phyloP scores from a whole-genome alignment of 1,140 invertebrate genomes.

The Zelostemma sp. region DNA sequence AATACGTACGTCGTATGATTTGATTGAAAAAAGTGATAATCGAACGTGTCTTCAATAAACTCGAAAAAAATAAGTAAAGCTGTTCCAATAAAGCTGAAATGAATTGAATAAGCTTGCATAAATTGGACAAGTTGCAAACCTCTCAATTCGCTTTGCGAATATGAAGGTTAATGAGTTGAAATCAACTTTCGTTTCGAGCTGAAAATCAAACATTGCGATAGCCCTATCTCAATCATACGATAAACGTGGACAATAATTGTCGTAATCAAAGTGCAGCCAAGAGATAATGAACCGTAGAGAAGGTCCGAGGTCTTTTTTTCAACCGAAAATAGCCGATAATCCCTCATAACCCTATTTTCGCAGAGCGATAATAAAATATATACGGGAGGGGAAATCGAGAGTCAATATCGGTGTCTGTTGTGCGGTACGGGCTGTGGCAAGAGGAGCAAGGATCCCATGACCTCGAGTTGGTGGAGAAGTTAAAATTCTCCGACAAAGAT shows the following conservation, averaged over 20 bases:
- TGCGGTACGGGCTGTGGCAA: neutral
- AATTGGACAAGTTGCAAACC: slow-evolving; percentile 2
- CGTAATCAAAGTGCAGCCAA: no score
- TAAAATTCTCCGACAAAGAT: slow-evolving; percentile 31
- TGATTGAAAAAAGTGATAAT: no score
- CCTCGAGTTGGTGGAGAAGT: slow-evolving; percentile 17
- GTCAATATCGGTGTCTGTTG: neutral
- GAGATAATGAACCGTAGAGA: no score
- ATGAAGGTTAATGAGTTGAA: slow-evolving; percentile 1
- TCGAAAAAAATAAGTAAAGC: slow-evolving; percentile 1
- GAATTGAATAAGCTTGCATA: neutral
- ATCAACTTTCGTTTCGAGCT: slow-evolving; percentile 1
- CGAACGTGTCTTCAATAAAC: no score
- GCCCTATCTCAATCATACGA: neutral
- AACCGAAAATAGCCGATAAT: no score
- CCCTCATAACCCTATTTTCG: no score
- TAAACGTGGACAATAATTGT: no score
- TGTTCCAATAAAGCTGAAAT: neutral
- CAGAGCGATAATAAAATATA: no score
- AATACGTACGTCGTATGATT: no score
- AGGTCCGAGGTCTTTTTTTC: no score
- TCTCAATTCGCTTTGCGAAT: neutral
- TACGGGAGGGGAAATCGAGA: slow-evolving; percentile 8
- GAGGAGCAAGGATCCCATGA: slow-evolving; percentile 17
- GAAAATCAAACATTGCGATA: neutral